Percentiles rank a stretch among this genome's conserved stretches.
Evolutionary conservation across 2,888 invertebrate species (phyloP).

Genomic region (Nymphalis urticae): DNA sequence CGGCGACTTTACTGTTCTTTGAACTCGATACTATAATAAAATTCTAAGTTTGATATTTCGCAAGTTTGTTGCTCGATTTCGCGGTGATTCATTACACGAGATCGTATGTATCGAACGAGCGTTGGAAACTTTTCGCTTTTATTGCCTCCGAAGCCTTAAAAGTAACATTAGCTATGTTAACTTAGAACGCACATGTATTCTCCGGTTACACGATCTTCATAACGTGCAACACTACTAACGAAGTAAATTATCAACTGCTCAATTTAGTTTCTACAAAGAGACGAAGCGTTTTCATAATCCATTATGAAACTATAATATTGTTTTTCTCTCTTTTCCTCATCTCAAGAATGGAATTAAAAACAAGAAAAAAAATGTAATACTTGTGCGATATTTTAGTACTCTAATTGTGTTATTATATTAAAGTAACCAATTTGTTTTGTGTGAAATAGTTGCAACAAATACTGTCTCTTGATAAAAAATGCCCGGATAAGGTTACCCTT

Average conservation of each 20-base stretch:
- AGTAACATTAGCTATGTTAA: constrained; percentile 49
- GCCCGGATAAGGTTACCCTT: constrained; percentile 12
- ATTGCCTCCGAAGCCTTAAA: constrained; percentile 62
- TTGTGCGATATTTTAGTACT: no score
- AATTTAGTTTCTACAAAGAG: background rate
- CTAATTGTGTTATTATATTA: background rate
- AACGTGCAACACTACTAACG: background rate
- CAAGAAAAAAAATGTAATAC: background rate
- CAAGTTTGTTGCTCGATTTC: constrained; percentile 56
- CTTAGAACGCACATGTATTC: constrained; percentile 32
- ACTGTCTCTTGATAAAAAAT: constrained; percentile 12
- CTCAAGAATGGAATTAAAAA: background rate
- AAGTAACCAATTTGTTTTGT: background rate
- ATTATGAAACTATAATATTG: background rate
- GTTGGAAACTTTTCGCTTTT: constrained; percentile 54
- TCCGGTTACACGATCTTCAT: constrained; percentile 20
- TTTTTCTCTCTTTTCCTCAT: background rate
- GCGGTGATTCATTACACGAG: constrained; percentile 57
- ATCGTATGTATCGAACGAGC: constrained; percentile 56
- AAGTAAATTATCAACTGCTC: constrained; percentile 4
- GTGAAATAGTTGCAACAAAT: background rate
- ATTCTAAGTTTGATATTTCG: constrained; percentile 47
- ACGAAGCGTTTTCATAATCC: background rate
- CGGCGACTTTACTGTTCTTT: constrained; percentile 39
- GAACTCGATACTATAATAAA: constrained; percentile 49